These are phyloP conservation scores for Genyomyrus donnyi DNA, from an alignment of 2,113 vertebrate genomes.

Conservation along the genomic window DNA sequence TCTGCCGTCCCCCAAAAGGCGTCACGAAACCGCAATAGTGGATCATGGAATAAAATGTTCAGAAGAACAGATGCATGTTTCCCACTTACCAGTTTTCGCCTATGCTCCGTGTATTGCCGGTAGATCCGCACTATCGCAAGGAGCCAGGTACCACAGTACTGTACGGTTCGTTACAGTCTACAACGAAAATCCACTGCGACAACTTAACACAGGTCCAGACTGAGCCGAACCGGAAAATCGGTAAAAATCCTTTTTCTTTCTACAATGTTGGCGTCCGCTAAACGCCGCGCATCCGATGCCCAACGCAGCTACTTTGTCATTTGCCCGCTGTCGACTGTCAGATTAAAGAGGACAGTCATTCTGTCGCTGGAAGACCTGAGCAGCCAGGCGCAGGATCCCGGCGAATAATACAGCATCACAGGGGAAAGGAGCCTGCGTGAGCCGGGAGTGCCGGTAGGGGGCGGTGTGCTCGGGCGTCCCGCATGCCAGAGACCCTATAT, in stretches of 20 bases:
- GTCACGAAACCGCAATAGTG: not conserved
- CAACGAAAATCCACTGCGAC: slow-evolving; percentile 4
- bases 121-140: not conserved
- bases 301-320: not conserved
- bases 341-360: slow-evolving; percentile 2
- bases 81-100: not conserved
- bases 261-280: not conserved
- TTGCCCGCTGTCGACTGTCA: not conserved
- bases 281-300: not conserved
- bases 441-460: not conserved
- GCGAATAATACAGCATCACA: not conserved
- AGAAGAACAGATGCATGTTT: not conserved
- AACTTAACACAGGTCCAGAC: not conserved
- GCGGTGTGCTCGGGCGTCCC: not conserved
- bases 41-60: not conserved
- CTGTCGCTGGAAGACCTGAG: not conserved
- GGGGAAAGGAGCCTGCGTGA: not conserved
- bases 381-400: not conserved
- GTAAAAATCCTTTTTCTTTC: not conserved
- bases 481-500: not conserved
- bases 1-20: not conserved
- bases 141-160: not conserved
- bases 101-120: not conserved
- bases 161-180: not conserved
- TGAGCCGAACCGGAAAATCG: not conserved